Evolutionary conservation across 2,113 vertebrate genomes (phyloP).

Genomic region (Phoxinus phoxinus): DNA sequence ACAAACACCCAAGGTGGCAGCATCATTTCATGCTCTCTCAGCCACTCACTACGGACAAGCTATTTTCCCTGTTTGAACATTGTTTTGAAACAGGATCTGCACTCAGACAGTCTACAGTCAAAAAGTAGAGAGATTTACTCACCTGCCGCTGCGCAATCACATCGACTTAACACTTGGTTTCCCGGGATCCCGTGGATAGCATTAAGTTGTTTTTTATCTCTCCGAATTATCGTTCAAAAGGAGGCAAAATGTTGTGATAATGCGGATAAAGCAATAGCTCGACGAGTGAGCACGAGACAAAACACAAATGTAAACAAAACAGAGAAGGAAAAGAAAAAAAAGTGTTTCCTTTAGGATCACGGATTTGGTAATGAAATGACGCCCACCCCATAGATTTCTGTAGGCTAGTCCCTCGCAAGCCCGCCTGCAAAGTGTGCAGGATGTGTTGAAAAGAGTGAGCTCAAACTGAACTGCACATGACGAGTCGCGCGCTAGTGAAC

Average conservation of each 20-base stretch:
- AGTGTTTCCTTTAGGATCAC: neutral
- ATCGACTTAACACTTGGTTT: constrained; percentile 61
- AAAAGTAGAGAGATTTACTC: constrained; percentile 41
- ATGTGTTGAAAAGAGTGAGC: constrained; percentile 18
- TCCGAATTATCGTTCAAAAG: constrained; percentile 15
- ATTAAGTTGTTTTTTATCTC: constrained; percentile 51
- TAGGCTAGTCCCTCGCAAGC: constrained; percentile 39
- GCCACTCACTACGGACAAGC: neutral
- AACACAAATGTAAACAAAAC: constrained; percentile 13
- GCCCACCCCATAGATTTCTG: constrained; percentile 39
- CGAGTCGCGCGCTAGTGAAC: constrained; percentile 45
- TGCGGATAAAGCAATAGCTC: neutral
- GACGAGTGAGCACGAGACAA: constrained; percentile 13
- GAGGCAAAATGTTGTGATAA: neutral
- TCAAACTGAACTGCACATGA: constrained; percentile 38
- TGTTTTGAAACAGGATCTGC: neutral
- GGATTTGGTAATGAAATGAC: constrained; percentile 16
- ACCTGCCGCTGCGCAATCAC: constrained; percentile 56
- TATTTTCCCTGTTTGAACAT: neutral
- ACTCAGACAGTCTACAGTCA: neutral
- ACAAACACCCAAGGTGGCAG: constrained; percentile 13
- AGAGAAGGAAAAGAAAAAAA: neutral
- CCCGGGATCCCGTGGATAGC: constrained; percentile 67
- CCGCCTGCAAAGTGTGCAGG: constrained; percentile 38
- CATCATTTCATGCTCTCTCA: constrained; percentile 3